Evolutionary conservation across 37 sponge, comb jelly and placozoan species (phyloP), one percentile per base, ranked within the genome.

Genomic region (Bolinopsis microptera): DNA sequence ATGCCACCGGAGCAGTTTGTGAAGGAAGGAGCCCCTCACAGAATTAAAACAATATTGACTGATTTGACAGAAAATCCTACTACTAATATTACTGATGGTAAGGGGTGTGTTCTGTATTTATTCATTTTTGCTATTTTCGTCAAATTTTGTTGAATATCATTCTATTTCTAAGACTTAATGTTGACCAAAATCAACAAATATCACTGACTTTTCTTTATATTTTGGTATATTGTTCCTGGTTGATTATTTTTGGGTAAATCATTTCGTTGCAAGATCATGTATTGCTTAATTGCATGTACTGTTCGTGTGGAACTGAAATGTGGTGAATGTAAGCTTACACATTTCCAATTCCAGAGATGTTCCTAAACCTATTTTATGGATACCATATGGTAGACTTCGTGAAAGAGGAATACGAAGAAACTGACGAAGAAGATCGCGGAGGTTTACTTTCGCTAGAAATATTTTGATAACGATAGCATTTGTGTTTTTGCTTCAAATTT

Each of bases 301-400:
- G n/a, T n/a, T n/a, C n/a, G n/a, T n/a, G n/a, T n/a, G n/a, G n/a
- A n/a, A n/a, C n/a, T n/a, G n/a, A n/a, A n/a, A n/a, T n/a, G n/a
- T n/a, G n/a, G n/a, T n/a, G n/a, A n/a, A n/a, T n/a, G n/a, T n/a
- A n/a, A n/a, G n/a, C n/a, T n/a, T n/a, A n/a, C n/a, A n/a, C n/a
- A n/a, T n/a, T n/a, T n/a, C n/a, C n/a, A n/a, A 35, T 82, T 82
- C 39, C 90, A 86, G 90, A 39, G 16, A 86, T 40, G 0, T 86
- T 86, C 61, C 90, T 86, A n/a, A 41, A 86, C 22, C 30, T 86
- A 26, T 86, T 86, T 41, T 86, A 86, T 34, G 90, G 90, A 0
- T 35, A 36, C 30, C 90, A 86, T 48, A 77, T 77, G 61, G 61
- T 48, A 13, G 61, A 13, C 13, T 13, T 18, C 61, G 61, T 18